phyloP scores from a whole-genome alignment of 1,140 invertebrate genomes.

The Diorhabda carinulata region DNA sequence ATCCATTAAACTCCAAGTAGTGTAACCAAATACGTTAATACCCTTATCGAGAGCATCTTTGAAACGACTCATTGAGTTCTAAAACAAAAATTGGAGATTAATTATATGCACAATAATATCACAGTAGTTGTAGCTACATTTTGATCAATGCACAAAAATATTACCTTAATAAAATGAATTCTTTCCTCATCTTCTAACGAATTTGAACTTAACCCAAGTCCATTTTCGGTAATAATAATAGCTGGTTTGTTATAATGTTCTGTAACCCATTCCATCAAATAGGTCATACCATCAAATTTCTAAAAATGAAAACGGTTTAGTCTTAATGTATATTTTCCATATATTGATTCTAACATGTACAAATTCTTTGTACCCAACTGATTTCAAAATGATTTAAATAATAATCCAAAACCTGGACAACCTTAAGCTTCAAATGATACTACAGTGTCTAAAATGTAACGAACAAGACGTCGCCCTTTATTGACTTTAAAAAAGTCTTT shows the following conservation, averaged over 20 bases:
- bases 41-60: conserved; percentile 62
- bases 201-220: conserved; percentile 29
- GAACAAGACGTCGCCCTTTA: neutral
- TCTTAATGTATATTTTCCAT: too few species aligned
- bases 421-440: neutral
- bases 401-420: too few species aligned
- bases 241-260: conserved; percentile 56
- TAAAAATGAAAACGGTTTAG: neutral
- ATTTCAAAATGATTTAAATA: too few species aligned
- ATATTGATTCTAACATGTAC: too few species aligned
- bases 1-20: conserved; percentile 72
- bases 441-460: neutral
- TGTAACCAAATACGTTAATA: conserved; percentile 65
- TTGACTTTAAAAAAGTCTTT: neutral
- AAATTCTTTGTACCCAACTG: too few species aligned
- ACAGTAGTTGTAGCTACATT: too few species aligned
- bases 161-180: conserved; percentile 32
- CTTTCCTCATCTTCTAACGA: conserved; percentile 26
- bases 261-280: conserved; percentile 59
- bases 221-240: conserved; percentile 37
- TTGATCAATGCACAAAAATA: too few species aligned
- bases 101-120: too few species aligned
- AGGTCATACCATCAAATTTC: conserved; percentile 5
- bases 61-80: conserved; percentile 61
- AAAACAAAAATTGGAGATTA: conserved; percentile 28